Base-by-base conservation (phyloP, 2,888 invertebrate species). In the Sarcophaga caerulescens region DNA sequence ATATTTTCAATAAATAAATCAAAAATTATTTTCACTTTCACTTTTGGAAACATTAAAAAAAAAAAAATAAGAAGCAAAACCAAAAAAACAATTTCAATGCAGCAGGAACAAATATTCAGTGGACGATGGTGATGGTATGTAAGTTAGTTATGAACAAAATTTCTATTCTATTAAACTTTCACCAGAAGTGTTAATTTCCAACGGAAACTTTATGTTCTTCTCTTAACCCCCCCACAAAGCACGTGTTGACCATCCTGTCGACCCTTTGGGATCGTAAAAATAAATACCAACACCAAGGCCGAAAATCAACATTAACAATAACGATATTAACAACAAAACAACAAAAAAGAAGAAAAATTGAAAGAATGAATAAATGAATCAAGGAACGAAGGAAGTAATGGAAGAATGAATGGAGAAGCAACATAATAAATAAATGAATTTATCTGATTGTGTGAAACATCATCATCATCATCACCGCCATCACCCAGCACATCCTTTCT, bases 391-490 rank as follows among this genome's bases (percentile, higher is more conserved):
- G 35, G 35, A 25, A 52, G 25, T 11, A 75, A 63, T 75, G 52
- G 17, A 3, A 52, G 17, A 52, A 52, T 52, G 59, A 44, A 73
- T n/a, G n/a, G n/a, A 19, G 60, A 73, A 73, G 44, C 17, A 73
- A 75, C 47, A 69, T 73, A 80, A 82, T 76, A 85, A 81, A 85
- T 81, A 70, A 76, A 77, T 78, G 59, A 80, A 80, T 73, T 83
- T 68, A 77, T 74, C 80, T 77, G 82, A 80, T 85, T 85, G 81
- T 79, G 70, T 81, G 81, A 85, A 82, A 79, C 81, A 74, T 78
- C 85, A 85, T 78, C 78, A 52, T 73, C 71, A 79, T 73, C 78
- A 73, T 35, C 81, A 76, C 5, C 44, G 25, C 44, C 23, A 45
- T 21, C 65, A 77, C 65, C 68, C 23, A 75, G 25, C 68, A 68